A percentile compares a stretch with the other conserved stretches of the same genome.
These are phyloP conservation scores for Trachelus iudaicus DNA, from an alignment of 2,888 invertebrate genomes.

Conservation along the genomic window DNA sequence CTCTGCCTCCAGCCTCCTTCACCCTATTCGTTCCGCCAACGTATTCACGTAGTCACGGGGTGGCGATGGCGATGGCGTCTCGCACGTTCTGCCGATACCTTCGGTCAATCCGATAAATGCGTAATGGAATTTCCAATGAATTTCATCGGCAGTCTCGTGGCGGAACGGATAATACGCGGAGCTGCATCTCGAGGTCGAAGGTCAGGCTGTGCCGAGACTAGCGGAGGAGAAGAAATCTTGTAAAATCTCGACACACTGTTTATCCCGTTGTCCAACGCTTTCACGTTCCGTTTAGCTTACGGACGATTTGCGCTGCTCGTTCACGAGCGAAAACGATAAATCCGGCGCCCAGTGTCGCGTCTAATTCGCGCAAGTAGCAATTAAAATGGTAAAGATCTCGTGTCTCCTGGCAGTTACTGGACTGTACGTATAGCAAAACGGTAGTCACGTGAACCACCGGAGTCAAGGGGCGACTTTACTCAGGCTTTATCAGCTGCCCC, in stretches of 20 bases:
- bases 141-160: neutral
- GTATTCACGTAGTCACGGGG: neutral
- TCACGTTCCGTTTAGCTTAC: neutral
- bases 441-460: neutral
- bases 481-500: neutral
- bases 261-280: neutral
- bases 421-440: neutral
- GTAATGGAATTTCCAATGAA: neutral
- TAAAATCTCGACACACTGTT: neutral
- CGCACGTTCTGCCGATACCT: neutral
- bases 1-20: neutral
- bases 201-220: neutral
- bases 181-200: neutral
- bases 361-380: conserved; percentile 26
- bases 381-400: conserved; percentile 42
- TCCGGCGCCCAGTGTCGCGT: neutral
- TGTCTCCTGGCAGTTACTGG: conserved; percentile 33
- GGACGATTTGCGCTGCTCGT: neutral
- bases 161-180: neutral
- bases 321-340: neutral
- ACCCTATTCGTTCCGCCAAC: neutral
- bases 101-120: neutral
- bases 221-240: neutral
- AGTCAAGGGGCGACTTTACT: neutral
- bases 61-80: neutral